These are phyloP conservation scores for Chaetops frenatus DNA, from an alignment of 2,113 vertebrate species.

Conservation along the genomic window DNA sequence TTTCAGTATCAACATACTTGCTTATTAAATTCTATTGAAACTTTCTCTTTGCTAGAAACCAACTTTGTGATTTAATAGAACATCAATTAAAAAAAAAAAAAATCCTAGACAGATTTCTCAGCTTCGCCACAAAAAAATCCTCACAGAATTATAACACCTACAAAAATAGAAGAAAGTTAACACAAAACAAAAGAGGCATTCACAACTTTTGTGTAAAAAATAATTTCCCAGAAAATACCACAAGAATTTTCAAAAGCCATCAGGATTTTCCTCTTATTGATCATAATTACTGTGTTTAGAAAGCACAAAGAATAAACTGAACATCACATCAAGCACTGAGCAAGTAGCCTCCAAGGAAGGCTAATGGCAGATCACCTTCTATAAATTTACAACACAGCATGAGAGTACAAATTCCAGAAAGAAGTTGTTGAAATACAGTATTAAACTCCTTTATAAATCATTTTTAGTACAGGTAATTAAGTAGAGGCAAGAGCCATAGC, in stretches of 20 bases:
- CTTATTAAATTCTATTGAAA: background rate
- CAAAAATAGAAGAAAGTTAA: background rate
- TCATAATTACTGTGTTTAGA: background rate
- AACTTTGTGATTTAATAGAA: background rate
- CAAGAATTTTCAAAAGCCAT: background rate
- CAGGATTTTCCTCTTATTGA: background rate
- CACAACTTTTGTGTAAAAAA: background rate
- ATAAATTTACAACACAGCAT: background rate
- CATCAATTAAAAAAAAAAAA: background rate
- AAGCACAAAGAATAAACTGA: background rate
- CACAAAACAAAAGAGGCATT: background rate
- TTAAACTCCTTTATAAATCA: slow-evolving; percentile 29
- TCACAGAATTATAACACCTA: background rate
- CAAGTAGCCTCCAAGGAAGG: background rate
- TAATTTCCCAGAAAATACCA: background rate
- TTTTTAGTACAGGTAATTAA: slow-evolving; percentile 44
- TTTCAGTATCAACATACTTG: background rate
- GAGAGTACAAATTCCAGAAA: slow-evolving; percentile 8
- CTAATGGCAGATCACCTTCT: background rate
- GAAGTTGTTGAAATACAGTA: background rate
- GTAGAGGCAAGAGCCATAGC: background rate
- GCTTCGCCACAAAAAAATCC: background rate
- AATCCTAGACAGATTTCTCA: background rate
- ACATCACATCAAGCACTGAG: background rate
- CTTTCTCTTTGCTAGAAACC: background rate